Evolutionary conservation across 2,113 vertebrate species (phyloP).

Genomic region (Antigone vipio): DNA sequence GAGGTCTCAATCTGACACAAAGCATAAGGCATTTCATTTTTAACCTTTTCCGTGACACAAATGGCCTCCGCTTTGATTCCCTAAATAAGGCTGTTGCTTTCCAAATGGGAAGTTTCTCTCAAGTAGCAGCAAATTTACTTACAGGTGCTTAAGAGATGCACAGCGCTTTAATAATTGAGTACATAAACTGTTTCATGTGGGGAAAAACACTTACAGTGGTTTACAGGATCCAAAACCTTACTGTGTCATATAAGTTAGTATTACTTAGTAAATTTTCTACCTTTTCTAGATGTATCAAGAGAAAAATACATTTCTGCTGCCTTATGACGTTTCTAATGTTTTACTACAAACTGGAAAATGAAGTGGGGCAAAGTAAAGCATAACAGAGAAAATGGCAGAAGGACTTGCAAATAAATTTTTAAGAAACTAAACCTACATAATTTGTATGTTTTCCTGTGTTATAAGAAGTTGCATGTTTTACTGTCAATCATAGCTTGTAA

Average conservation of each 20-base stretch:
- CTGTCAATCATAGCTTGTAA: neutral
- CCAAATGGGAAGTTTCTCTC: neutral
- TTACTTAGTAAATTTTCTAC: neutral
- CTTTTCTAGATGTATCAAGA: neutral
- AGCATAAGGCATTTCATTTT: neutral
- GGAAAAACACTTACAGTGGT: neutral
- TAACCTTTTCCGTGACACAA: neutral
- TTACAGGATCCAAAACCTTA: neutral
- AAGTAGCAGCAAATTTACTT: neutral
- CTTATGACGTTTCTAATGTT: neutral
- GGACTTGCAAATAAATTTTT: neutral
- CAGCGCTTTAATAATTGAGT: neutral
- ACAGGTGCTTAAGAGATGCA: neutral
- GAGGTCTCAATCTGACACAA: neutral
- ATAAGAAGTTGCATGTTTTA: neutral
- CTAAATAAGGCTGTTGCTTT: neutral
- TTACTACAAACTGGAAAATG: neutral
- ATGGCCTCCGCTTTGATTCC: neutral
- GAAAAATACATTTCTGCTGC: neutral
- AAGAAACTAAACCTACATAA: rapidly evolving
- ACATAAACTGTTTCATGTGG: neutral
- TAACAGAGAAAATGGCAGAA: neutral
- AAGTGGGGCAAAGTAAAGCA: neutral
- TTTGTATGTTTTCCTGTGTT: neutral
- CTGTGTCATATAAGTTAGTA: neutral